Base-by-base conservation (phyloP, 53 echinoderm and acorn worm species). In the Temnopleurus reevesii region DNA sequence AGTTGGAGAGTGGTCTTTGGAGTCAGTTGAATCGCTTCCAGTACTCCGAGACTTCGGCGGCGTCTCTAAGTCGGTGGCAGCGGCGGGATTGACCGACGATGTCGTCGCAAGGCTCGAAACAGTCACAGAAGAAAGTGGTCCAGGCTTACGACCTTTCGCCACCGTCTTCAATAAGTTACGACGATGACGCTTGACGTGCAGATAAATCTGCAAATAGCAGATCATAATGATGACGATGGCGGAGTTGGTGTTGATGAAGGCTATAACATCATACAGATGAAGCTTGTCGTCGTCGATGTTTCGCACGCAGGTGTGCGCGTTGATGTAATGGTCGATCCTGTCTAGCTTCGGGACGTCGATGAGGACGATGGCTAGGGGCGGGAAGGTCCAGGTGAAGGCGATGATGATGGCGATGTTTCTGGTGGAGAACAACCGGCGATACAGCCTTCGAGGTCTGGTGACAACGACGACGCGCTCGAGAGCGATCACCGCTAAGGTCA, bases 221-320 rank as follows among this genome's bases (percentile, higher is more conserved):
- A 86, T 24, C 28, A 61, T 7, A 12, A 86, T 43, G 35, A 61
- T 45, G 44, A 86, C 8, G 12, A 86, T 86, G 44, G 86, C 86
- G 63, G 59, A 59, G 30, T 86, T 86, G 63, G 86, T 59, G 86
- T 86, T 86, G 61, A 46, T 41, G 61, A 86, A 86, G 49, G 86
- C 86, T 13, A 86, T 49, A 19, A 86, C 29, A 19, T 86, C 86
- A 28, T 86, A 86, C 2, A 86, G 25, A 46, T 86, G 86, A 5
- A 86, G 26, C 86, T 60, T 45, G 15, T 49, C 38, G 86, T 86
- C 86, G 44, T 5, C 17, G 7, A 12, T 26, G 15, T 24, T 28
- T 23, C 41, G 12, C 55, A 55, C 38, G 46, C 86, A 86, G 12
- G 86, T 61, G 61, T 86, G 86, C 10, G 86, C 86, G 46, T 86